phyloP scores from a whole-genome alignment of 1,140 invertebrate species.

The Orius laevigatus region DNA sequence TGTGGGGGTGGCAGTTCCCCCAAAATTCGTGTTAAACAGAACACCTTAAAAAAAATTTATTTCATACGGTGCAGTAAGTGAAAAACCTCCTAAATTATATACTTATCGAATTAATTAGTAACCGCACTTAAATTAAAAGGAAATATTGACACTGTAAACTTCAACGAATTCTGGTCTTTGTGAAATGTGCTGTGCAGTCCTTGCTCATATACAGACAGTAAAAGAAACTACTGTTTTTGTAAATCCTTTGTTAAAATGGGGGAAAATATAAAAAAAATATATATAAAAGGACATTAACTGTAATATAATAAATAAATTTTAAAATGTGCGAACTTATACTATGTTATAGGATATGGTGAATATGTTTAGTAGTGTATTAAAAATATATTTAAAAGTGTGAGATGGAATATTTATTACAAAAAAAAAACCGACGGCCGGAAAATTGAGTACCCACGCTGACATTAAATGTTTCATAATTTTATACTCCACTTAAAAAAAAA shows the following conservation, averaged over 20 bases:
- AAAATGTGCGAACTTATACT: constrained; percentile 14
- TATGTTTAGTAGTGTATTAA: constrained; percentile 14
- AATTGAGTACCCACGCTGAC: constrained; percentile 4
- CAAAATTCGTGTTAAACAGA: no score
- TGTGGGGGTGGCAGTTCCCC: no score
- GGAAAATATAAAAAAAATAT: constrained; percentile 11
- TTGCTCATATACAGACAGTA: constrained; percentile 16
- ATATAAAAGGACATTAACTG: constrained; percentile 5
- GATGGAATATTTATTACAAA: constrained; percentile 5
- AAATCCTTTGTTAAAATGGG: constrained; percentile 14
- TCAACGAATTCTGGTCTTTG: constrained; percentile 15
- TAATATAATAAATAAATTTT: constrained; percentile 4
- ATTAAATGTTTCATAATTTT: constrained; percentile 14
- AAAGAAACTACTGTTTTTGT: constrained; percentile 17
- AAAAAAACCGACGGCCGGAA: neutral
- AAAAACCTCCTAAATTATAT: neutral
- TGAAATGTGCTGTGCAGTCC: constrained; percentile 17
- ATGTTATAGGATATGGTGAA: constrained; percentile 9
- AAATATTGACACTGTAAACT: constrained; percentile 7
- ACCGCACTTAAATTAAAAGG: neutral
- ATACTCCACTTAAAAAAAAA: constrained; percentile 9
- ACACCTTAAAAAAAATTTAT: constrained; percentile 7
- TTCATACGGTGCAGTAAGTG: constrained; percentile 4
- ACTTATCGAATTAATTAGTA: constrained; percentile 4
- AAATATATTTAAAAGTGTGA: constrained; percentile 7